phyloP scores from a whole-genome alignment of 2,888 invertebrate genomes.

The Ophraella communa region DNA sequence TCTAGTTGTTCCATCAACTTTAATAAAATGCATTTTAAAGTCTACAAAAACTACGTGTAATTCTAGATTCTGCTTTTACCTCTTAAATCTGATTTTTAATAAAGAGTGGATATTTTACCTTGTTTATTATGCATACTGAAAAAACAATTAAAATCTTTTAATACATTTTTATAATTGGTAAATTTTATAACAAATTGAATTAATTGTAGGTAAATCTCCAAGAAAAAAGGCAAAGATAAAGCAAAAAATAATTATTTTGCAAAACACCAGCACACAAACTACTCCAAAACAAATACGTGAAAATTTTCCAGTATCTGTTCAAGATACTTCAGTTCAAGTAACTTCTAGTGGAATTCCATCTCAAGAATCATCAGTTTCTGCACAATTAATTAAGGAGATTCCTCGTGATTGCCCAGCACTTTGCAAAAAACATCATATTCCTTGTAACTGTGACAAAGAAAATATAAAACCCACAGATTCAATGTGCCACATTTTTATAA shows the following conservation, averaged over 20 bases:
- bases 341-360: not conserved
- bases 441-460: constrained; percentile 43
- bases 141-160: too few relatives aligned
- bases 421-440: constrained; percentile 31
- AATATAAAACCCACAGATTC: constrained; percentile 41
- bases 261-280: constrained; percentile 57
- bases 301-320: not conserved
- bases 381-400: not conserved
- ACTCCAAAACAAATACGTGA: constrained; percentile 47
- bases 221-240: constrained; percentile 38
- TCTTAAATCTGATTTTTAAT: too few relatives aligned
- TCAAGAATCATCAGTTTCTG: not conserved
- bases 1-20: too few relatives aligned
- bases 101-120: too few relatives aligned
- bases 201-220: constrained; percentile 23
- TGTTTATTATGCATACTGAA: too few relatives aligned
- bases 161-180: too few relatives aligned
- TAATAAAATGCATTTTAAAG: too few relatives aligned
- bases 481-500: constrained; percentile 55
- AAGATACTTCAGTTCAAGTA: not conserved
- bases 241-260: constrained; percentile 45
- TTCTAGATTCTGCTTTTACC: too few relatives aligned
- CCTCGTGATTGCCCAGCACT: not conserved
- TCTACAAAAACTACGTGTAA: too few relatives aligned
- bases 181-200: not conserved